A percentile compares a stretch with the other conserved stretches of the same genome.
phyloP scores from a whole-genome alignment of 2,113 vertebrate genomes.

The Tragelaphus imberbis region DNA sequence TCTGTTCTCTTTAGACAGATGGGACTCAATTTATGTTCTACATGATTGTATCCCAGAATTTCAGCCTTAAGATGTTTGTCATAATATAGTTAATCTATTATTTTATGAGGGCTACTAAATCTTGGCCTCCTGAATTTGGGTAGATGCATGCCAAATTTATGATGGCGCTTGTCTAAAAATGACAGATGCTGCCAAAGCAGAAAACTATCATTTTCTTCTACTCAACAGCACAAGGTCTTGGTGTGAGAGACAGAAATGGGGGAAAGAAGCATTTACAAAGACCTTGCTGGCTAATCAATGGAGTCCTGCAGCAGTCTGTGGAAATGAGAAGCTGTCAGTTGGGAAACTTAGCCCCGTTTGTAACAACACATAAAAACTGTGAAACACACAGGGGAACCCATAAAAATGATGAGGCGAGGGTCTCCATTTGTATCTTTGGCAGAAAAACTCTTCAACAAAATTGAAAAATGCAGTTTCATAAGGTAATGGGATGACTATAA shows the following conservation, averaged over 20 bases:
- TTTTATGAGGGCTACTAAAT: conserved; percentile 61
- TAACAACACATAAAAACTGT: conserved; percentile 50
- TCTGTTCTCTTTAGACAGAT: conserved; percentile 60
- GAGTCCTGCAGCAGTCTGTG: not conserved
- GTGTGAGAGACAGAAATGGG: not conserved
- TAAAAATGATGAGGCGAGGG: not conserved
- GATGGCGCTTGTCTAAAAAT: conserved; percentile 35
- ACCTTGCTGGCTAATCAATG: conserved; percentile 50
- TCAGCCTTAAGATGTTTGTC: conserved; percentile 61
- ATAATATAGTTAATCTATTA: conserved; percentile 70
- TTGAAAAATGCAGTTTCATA: conserved; percentile 20
- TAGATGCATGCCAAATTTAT: conserved; percentile 60
- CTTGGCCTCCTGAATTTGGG: conserved; percentile 27
- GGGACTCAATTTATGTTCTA: conserved; percentile 56
- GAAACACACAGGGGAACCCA: not conserved
- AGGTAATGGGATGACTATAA: not conserved
- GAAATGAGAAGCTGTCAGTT: conserved; percentile 40
- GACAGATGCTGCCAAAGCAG: conserved; percentile 25
- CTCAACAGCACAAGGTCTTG: conserved; percentile 50
- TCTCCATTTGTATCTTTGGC: conserved; percentile 31
- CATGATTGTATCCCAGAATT: conserved; percentile 50
- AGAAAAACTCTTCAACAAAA: conserved; percentile 35
- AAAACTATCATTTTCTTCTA: conserved; percentile 57
- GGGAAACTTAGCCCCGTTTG: conserved; percentile 44
- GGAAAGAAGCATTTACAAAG: not conserved